These are phyloP conservation scores for Diplodus sargus DNA, from an alignment of 2,797 vertebrate species.

Conservation along the genomic window DNA sequence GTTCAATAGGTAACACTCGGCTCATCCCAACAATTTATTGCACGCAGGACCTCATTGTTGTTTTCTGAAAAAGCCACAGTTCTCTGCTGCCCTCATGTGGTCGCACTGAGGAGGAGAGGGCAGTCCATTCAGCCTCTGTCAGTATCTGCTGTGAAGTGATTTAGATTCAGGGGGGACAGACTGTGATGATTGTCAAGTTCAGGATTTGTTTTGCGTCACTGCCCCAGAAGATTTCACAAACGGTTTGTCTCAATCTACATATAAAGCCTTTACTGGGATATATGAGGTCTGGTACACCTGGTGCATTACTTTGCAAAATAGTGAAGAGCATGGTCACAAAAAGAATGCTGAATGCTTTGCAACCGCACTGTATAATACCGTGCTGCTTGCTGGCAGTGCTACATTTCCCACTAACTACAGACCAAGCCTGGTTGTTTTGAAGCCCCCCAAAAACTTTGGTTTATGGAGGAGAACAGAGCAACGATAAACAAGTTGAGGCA, in stretches of 20 bases:
- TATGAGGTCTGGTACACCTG: background rate
- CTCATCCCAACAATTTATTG: background rate
- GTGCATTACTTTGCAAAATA: background rate
- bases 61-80: constrained; percentile 32
- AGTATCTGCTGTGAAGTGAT: background rate
- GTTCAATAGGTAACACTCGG: background rate
- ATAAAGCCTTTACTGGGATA: background rate
- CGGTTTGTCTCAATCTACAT: background rate
- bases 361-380: background rate
- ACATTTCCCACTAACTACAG: background rate
- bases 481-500: background rate
- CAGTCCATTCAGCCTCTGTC: background rate
- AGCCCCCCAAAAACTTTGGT: background rate
- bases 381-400: background rate
- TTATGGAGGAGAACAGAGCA: background rate
- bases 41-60: background rate
- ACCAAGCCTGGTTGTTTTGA: background rate
- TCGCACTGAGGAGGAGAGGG: background rate
- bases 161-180: background rate
- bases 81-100: constrained; percentile 76
- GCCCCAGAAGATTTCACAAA: background rate
- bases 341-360: background rate
- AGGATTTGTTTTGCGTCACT: background rate
- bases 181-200: background rate
- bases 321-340: background rate